These are phyloP conservation scores for Petaurus breviceps DNA, from an alignment of 2,113 vertebrate species.

Conservation along the genomic window DNA sequence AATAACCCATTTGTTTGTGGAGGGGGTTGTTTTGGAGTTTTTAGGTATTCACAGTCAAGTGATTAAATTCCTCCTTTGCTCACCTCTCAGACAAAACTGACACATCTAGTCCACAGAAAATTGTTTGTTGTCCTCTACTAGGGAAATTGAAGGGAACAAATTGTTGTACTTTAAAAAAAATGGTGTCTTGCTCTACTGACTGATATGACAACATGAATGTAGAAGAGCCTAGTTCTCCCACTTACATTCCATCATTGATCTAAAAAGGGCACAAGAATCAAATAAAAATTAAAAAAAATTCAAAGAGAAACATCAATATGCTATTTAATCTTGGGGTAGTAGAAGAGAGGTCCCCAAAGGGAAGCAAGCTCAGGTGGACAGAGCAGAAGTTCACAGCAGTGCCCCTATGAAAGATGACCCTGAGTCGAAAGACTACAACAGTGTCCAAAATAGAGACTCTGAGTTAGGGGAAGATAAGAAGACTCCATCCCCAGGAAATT, in stretches of 20 bases:
- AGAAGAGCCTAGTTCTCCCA: not conserved
- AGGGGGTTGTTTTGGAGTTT: not conserved
- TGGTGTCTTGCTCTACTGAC: not conserved
- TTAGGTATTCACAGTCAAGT: slow-evolving; percentile 55
- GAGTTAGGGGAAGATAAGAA: not conserved
- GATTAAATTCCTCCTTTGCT: slow-evolving; percentile 66
- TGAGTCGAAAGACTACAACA: not conserved
- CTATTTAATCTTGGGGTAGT: not conserved
- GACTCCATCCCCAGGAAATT: not conserved
- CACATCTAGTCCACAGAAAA: slow-evolving; percentile 70
- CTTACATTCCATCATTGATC: not conserved
- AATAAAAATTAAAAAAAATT: not conserved
- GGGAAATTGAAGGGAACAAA: slow-evolving; percentile 60
- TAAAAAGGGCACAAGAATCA: not conserved
- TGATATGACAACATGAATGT: not conserved
- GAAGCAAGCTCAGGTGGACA: not conserved
- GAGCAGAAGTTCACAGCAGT: not conserved
- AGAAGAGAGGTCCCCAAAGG: not conserved
- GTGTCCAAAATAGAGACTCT: not conserved
- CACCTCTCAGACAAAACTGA: slow-evolving; percentile 65
- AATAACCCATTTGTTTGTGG: slow-evolving; percentile 70
- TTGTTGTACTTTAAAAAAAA: slow-evolving; percentile 30
- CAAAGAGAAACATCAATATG: not conserved
- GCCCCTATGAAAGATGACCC: not conserved
- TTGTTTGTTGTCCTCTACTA: slow-evolving; percentile 73